phyloP scores from a whole-genome alignment of 2,888 invertebrate genomes.

The Meiosimyza decipiens region DNA sequence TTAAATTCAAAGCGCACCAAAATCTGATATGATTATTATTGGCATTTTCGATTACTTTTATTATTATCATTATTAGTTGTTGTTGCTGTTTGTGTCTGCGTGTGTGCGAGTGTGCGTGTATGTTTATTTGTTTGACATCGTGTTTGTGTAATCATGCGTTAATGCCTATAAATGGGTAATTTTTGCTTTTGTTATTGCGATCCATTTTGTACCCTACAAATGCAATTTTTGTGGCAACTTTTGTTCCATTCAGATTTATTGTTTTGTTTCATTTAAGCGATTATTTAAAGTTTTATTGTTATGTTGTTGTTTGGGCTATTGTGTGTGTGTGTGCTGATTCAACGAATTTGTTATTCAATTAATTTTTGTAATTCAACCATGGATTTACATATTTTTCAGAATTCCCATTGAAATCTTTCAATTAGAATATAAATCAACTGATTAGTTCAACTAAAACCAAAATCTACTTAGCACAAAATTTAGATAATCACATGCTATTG shows the following conservation, averaged over 20 bases:
- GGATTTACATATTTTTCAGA: too few relatives aligned
- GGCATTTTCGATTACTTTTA: slow-evolving; percentile 9
- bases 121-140: not conserved
- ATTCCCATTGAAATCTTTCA: too few relatives aligned
- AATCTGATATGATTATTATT: slow-evolving; percentile 25
- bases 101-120: not conserved
- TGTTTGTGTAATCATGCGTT: slow-evolving; percentile 15
- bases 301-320: not conserved
- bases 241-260: not conserved
- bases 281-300: slow-evolving; percentile 9
- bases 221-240: slow-evolving; percentile 9
- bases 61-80: not conserved
- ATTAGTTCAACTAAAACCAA: too few relatives aligned
- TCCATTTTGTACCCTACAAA: not conserved
- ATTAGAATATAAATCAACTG: too few relatives aligned
- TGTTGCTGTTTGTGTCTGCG: slow-evolving; percentile 7
- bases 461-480: too few relatives aligned
- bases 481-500: too few relatives aligned
- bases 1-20: slow-evolving; percentile 22
- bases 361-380: not conserved
- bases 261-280: not conserved
- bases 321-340: not conserved
- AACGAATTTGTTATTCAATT: slow-evolving; percentile 3
- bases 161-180: slow-evolving; percentile 4
- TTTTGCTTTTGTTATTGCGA: slow-evolving; percentile 2